phyloP scores from a whole-genome alignment of 2,797 vertebrate species.

The Eidolon dupreanum region DNA sequence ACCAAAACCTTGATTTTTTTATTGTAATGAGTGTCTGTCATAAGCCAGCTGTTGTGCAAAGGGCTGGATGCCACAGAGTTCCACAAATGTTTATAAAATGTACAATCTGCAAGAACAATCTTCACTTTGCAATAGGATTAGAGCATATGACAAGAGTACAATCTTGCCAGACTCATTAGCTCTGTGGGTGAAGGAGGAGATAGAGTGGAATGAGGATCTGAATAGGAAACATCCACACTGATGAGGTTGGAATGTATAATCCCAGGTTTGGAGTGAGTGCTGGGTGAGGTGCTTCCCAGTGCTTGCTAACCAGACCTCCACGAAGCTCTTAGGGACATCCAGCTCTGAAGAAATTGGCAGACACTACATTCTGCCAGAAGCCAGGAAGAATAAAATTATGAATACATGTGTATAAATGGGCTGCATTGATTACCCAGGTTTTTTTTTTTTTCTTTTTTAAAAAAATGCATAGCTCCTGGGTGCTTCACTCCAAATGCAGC shows the following conservation, averaged over 20 bases:
- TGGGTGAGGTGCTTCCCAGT: neutral
- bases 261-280: neutral
- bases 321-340: neutral
- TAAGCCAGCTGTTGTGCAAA: neutral
- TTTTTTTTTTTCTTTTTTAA: neutral
- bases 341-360: neutral
- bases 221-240: neutral
- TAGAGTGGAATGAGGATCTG: neutral
- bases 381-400: neutral
- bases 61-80: neutral
- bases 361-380: neutral
- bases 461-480: neutral
- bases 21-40: neutral
- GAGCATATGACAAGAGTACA: neutral
- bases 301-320: neutral
- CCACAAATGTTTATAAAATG: neutral
- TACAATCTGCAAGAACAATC: neutral
- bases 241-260: neutral
- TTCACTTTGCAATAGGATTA: neutral
- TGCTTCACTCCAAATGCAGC: neutral
- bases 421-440: neutral
- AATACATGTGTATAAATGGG: neutral
- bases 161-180: neutral
- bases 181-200: neutral
- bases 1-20: neutral